Evolutionary conservation across 2,113 vertebrate genomes (phyloP).

Genomic region (Regulus satrapa): DNA sequence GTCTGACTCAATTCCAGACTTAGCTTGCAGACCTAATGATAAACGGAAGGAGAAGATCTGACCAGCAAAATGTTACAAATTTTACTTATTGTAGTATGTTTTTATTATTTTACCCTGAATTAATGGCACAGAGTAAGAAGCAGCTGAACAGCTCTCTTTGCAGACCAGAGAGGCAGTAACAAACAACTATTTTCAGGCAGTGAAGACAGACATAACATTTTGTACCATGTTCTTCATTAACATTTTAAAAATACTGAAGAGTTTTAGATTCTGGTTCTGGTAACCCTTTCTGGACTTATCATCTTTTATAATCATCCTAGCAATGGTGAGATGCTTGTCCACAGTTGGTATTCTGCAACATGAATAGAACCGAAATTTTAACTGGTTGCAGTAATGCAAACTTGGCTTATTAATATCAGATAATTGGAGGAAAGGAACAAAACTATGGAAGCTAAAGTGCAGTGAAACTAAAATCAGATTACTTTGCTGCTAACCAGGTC

Average conservation of each 20-base stretch:
- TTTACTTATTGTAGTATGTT: not conserved
- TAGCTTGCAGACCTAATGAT: not conserved
- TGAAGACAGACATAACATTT: not conserved
- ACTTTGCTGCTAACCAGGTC: slow-evolving; percentile 6
- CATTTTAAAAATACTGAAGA: not conserved
- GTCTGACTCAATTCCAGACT: not conserved
- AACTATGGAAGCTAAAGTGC: not conserved
- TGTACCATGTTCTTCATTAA: not conserved
- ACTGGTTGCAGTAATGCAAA: not conserved
- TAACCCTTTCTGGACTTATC: not conserved
- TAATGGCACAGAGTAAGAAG: not conserved
- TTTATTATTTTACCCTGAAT: not conserved
- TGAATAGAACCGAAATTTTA: not conserved
- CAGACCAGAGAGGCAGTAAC: not conserved
- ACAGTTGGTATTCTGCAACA: not conserved
- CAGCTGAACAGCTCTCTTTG: not conserved
- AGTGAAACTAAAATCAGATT: slow-evolving; percentile 36
- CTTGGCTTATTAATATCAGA: not conserved
- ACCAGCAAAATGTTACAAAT: not conserved
- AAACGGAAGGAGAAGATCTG: not conserved
- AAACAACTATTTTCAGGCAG: not conserved
- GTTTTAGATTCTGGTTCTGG: not conserved
- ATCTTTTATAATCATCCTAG: not conserved
- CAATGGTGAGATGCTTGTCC: not conserved
- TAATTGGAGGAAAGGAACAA: slow-evolving; percentile 5